These are phyloP conservation scores for Sympetrum striolatum DNA, from an alignment of 2,888 invertebrate species.

Conservation along the genomic window DNA sequence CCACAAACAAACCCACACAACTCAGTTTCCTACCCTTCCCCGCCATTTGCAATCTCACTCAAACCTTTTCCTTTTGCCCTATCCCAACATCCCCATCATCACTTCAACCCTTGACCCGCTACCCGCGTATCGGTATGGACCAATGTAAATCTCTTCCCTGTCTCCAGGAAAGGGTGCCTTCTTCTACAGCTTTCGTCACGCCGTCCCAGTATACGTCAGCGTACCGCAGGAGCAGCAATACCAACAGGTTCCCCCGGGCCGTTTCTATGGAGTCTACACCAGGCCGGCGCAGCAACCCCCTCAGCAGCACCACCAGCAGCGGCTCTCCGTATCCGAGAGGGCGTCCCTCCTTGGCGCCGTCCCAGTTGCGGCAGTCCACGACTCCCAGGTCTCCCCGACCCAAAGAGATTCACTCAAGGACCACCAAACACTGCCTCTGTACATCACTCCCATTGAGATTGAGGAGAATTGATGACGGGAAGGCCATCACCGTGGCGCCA, in stretches of 20 bases:
- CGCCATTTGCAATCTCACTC: no score
- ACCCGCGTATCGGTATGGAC: neutral
- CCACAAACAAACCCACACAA: no score
- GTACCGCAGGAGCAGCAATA: slow-evolving; percentile 51
- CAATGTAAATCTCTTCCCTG: slow-evolving; percentile 19
- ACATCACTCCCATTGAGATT: slow-evolving; percentile 45
- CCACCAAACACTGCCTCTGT: slow-evolving; percentile 49
- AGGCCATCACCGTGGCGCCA: neutral
- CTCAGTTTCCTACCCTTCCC: no score
- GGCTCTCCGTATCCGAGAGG: slow-evolving; percentile 48
- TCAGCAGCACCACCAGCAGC: neutral
- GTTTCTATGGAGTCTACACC: slow-evolving; percentile 57
- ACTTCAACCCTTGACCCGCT: no score
- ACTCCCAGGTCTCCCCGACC: slow-evolving; percentile 55
- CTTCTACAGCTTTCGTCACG: slow-evolving; percentile 75
- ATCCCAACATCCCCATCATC: no score
- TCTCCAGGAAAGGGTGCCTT: slow-evolving; percentile 61
- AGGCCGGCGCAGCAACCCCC: slow-evolving; percentile 50
- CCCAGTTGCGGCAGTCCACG: slow-evolving; percentile 57
- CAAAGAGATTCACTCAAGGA: slow-evolving; percentile 50
- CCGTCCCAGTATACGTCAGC: slow-evolving; percentile 63
- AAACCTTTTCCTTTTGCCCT: no score
- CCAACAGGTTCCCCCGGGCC: slow-evolving; percentile 44
- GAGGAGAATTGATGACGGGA: slow-evolving; percentile 12
- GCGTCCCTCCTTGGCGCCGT: slow-evolving; percentile 51